Conservation (phyloP, 2,113 vertebrate genomes). For the Ranitomeya variabilis region DNA sequence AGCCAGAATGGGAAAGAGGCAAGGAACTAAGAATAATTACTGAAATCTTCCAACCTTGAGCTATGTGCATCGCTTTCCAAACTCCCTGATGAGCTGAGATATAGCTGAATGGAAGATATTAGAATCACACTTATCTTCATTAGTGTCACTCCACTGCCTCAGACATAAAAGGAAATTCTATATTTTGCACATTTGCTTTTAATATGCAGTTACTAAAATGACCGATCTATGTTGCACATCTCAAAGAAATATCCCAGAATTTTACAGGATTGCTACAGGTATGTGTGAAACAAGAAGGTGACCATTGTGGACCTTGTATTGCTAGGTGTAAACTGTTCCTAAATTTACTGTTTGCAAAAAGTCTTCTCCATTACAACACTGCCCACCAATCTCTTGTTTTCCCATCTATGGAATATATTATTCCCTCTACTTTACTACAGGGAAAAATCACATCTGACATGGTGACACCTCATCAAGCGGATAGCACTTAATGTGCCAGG, state of each 20-base stretch:
- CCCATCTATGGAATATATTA: background rate
- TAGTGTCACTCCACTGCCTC: slow-evolving; percentile 32
- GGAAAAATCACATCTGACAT: no score
- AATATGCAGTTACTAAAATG: background rate
- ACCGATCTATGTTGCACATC: background rate
- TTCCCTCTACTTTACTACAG: background rate
- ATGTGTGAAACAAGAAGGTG: background rate
- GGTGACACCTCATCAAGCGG: background rate
- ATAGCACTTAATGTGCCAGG: background rate
- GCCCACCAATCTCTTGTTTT: background rate
- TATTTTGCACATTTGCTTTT: slow-evolving; percentile 14
- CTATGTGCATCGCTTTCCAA: slow-evolving; percentile 19
- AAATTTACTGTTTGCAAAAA: background rate
- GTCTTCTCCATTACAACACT: background rate
- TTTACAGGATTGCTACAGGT: background rate
- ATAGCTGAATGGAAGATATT: slow-evolving; percentile 15
- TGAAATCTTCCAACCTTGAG: slow-evolving; percentile 17
- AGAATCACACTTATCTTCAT: slow-evolving; percentile 47
- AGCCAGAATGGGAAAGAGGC: background rate
- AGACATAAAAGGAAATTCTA: slow-evolving; percentile 22
- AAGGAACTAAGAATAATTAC: slow-evolving; percentile 28
- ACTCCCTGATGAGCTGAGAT: slow-evolving; percentile 22
- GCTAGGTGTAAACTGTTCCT: background rate
- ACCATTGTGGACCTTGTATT: background rate
- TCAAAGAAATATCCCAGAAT: background rate